Evolutionary conservation across 2,888 invertebrate species (phyloP), one percentile per base, ranked within the genome.

Genomic region (Ennomos erosarius): DNA sequence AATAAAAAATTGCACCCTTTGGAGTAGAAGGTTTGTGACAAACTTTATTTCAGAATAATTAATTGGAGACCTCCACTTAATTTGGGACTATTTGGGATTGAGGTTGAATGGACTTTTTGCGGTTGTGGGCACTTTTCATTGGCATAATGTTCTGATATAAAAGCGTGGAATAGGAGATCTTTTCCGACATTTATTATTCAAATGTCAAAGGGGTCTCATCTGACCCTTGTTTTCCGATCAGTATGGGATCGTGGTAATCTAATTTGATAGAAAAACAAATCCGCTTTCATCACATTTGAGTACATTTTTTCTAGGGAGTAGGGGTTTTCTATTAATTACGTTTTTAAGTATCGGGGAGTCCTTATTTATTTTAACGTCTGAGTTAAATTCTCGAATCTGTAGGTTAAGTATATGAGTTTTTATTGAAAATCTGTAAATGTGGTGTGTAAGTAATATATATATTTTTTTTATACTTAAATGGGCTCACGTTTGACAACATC

Each of bases 1-100:
- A 75, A 76, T 81, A 82, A 85, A 85, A 85, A 85, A 85, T 78
- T 79, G 74, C 74, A 81, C 84, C 81, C 82, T 81, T 81, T 80
- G 71, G 76, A 60, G 70, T 77, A 74, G 67, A 70, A 73, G 75
- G 75, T 75, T 79, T 79, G 65, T 64, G 78, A 78, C 76, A 77
- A 83, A 81, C 78, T 82, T 79, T 74, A 75, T 75, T 70, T 70
- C 65, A 61, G 78, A 79, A 79, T 79, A 80, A 84, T 84, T 84
- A 81, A 78, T 75, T 69, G 65, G 64, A 69, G 70, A 69, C 65
- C 71, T 61, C 63, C 68, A 62, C 64, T 71, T 69, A 67, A 70
- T 70, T 71, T 65, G 49, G 62, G 55, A 64, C 51, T 62, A 65
- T 62, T 65, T 60, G 58, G 54, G 50, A 39, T 54, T 48, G 35